phyloP scores from a whole-genome alignment of 2,113 vertebrate species.

The Phylloscopus trochilus region DNA sequence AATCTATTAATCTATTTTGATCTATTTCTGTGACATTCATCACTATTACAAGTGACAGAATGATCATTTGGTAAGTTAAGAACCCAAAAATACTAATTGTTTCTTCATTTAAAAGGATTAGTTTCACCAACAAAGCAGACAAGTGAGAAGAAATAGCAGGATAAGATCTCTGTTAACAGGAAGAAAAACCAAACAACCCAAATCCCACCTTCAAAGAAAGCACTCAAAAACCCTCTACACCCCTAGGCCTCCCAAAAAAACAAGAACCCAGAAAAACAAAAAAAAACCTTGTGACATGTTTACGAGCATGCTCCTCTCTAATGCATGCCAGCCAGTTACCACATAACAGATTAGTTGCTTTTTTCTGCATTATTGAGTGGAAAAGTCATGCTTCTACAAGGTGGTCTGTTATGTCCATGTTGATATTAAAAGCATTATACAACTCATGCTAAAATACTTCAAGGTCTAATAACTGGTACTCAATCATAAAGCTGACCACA shows the following conservation, averaged over 20 bases:
- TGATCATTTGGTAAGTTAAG: neutral
- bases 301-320: neutral
- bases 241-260: neutral
- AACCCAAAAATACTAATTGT: neutral
- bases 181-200: accelerated
- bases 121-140: neutral
- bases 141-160: neutral
- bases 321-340: neutral
- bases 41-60: neutral
- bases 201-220: neutral
- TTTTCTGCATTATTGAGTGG: neutral
- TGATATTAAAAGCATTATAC: neutral
- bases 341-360: neutral
- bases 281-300: neutral
- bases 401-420: neutral
- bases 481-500: neutral
- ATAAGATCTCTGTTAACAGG: neutral
- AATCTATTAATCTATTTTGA: neutral
- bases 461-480: neutral
- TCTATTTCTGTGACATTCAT: neutral
- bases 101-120: neutral
- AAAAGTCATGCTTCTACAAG: neutral
- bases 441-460: neutral
- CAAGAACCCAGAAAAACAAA: neutral
- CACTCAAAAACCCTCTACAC: accelerated